Base-by-base conservation (phyloP, 1,140 invertebrate species). In the Lordiphosa collinella region DNA sequence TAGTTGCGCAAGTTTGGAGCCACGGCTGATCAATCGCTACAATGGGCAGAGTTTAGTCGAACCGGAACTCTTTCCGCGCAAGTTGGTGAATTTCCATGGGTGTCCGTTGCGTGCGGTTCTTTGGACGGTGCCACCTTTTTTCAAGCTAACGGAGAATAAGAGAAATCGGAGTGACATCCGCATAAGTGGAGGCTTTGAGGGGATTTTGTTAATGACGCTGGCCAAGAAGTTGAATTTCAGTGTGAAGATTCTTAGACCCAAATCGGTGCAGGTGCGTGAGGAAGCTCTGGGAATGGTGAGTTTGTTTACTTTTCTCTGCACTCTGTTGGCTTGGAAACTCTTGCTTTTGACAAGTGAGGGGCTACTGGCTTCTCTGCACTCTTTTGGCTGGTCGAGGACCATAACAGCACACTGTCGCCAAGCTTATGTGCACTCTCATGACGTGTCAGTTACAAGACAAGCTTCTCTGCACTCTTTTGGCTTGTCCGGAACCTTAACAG, bases 21-120 rank as follows among this genome's bases (percentile, higher is more conserved):
- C 76, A 1, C 38, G 52, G 25, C 57, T 79, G 1, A 82, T 86
- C 37, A 87, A 87, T 66, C 65, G 61, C 14, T 88, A 79, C 25
- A 67, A 86, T 29, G 80, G 76, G 1, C 62, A 55, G 11, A 46
- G 14, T 0, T 32, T 87, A 6, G 36, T 55, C 5, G 9, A 57
- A 8, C 52, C 62, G 0, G 58, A 50, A 1, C 16, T 88, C 0
- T 88, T 84, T 38, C 86, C 86, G 0, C 56, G 66, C 2, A 88
- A 88, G 18, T 40, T 88, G 22, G 4, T 16, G 3, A 86, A 86
- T 32, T 76, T 88, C 4, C 66, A 58, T 22, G 71, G 74, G 0
- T 88, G 86, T 8, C 50, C 62, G 0, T 6, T 88, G 36, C 64
- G 55, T 8, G 75, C 61, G 0, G 76, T 62, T 10, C 29, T 84